These are phyloP conservation scores for Himalopsyche phryganea DNA, from an alignment of 1,140 invertebrate species.

Conservation along the genomic window DNA sequence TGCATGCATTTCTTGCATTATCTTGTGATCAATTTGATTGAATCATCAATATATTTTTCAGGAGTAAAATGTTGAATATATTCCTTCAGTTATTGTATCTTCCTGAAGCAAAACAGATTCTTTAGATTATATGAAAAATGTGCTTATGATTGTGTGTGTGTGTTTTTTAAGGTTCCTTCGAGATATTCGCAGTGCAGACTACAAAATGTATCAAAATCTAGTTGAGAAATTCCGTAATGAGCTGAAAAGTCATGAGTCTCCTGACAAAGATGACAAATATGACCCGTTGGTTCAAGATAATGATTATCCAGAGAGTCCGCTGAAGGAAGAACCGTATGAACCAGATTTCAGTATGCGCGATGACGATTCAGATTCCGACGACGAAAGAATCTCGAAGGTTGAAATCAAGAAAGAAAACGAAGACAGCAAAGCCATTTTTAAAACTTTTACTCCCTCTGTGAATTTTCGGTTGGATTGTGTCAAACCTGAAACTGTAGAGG, in stretches of 20 bases:
- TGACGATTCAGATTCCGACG: constrained; percentile 37
- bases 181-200: constrained; percentile 46
- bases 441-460: background rate
- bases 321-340: constrained; percentile 51
- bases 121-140: too few species aligned
- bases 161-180: constrained; percentile 45
- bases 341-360: constrained; percentile 50
- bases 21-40: too few species aligned
- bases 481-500: background rate
- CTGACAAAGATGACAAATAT: background rate
- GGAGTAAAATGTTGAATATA: too few species aligned
- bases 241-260: background rate
- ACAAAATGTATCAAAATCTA: constrained; percentile 41
- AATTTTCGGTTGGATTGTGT: background rate
- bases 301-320: constrained; percentile 41
- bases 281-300: constrained; percentile 23
- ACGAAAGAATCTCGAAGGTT: constrained; percentile 39
- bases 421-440: constrained; percentile 32
- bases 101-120: too few species aligned
- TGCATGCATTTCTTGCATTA: too few species aligned
- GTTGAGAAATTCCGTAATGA: constrained; percentile 37
- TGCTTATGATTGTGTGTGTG: too few species aligned
- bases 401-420: constrained; percentile 8
- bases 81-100: too few species aligned
- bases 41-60: too few species aligned